A percentile compares a stretch with the other conserved stretches of the same genome.
Conservation (phyloP, 2,113 vertebrate genomes). For the Peromyscus maniculatus region DNA sequence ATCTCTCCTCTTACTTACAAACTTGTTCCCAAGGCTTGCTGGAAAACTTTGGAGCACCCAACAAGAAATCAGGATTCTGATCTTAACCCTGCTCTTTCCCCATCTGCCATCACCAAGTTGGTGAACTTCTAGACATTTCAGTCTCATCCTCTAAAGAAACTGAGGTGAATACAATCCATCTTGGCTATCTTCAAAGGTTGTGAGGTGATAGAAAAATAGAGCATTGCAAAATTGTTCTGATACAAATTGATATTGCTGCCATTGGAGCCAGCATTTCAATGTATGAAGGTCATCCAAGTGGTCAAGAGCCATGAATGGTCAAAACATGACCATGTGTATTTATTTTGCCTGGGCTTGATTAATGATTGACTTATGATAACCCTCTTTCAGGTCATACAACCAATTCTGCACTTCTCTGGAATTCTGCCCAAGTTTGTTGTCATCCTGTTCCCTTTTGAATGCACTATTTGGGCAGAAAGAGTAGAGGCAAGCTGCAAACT, state of each 20-base stretch:
- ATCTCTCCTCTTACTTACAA: not conserved
- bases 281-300: slow-evolving; percentile 1
- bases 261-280: not conserved
- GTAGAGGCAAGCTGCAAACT: not conserved
- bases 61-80: not conserved
- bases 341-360: slow-evolving; percentile 33
- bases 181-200: not conserved
- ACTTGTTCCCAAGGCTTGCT: not conserved
- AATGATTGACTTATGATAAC: slow-evolving; percentile 46
- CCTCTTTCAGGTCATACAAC: not conserved
- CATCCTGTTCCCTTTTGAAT: not conserved
- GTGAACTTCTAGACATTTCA: not conserved
- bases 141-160: not conserved
- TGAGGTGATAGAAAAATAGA: not conserved
- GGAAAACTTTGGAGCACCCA: not conserved
- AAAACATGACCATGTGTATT: not conserved
- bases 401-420: not conserved
- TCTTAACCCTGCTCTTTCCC: not conserved
- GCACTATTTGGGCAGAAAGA: not conserved
- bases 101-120: not conserved
- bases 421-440: not conserved
- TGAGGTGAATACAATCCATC: not conserved
- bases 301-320: not conserved
- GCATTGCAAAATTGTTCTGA: not conserved
- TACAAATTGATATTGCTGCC: not conserved